These are phyloP conservation scores for Pelobates cultripes DNA, from an alignment of 2,797 vertebrate genomes.

Conservation along the genomic window DNA sequence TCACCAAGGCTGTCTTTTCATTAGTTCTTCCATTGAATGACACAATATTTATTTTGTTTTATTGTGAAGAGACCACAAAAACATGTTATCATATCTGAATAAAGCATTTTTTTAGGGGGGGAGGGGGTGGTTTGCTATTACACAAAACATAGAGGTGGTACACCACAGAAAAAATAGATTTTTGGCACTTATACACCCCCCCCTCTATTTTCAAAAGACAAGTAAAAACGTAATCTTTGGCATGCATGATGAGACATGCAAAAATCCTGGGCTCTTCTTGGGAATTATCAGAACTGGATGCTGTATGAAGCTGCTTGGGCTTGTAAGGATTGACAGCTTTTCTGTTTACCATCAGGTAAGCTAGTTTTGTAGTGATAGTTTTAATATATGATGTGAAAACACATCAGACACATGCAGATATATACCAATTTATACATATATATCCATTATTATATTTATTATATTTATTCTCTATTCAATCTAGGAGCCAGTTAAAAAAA, in stretches of 20 bases:
- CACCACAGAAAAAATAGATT: conserved; percentile 77
- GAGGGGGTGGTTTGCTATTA: background rate
- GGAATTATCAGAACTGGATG: conserved; percentile 70
- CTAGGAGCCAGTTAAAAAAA: too few relatives aligned
- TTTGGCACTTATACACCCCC: conserved; percentile 74
- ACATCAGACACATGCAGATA: too few relatives aligned
- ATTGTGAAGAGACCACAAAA: too few relatives aligned
- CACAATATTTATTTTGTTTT: too few relatives aligned
- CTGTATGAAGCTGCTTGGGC: conserved; percentile 75
- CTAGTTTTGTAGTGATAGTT: conserved; percentile 22
- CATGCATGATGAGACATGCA: conserved; percentile 67
- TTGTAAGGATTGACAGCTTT: conserved; percentile 62
- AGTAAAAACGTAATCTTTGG: conserved; percentile 64
- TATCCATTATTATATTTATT: too few relatives aligned
- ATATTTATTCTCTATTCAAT: too few relatives aligned
- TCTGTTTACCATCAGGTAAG: conserved; percentile 34
- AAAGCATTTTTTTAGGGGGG: background rate
- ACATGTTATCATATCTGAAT: too few relatives aligned
- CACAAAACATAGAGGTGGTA: conserved; percentile 58
- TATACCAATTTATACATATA: too few relatives aligned
- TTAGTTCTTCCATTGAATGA: too few relatives aligned
- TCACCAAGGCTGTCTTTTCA: too few relatives aligned
- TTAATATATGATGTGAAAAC: background rate
- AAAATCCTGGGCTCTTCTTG: conserved; percentile 57
- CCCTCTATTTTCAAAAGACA: conserved; percentile 46